Evolutionary conservation across 2,797 vertebrate species (phyloP).

Genomic region (Rhynchonycteris naso): DNA sequence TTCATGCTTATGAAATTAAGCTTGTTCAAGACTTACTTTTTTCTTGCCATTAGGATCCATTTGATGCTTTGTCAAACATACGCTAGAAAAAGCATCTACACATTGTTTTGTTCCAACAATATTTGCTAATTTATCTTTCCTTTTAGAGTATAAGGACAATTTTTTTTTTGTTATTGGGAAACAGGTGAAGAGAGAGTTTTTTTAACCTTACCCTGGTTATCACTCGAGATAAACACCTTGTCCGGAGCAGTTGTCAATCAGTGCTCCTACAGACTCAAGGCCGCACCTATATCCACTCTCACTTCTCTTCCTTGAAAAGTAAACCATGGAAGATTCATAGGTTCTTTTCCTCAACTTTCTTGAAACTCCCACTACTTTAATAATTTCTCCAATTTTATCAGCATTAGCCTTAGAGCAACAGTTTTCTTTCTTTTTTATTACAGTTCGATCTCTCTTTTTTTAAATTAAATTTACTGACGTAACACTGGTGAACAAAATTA

Average conservation of each 20-base stretch:
- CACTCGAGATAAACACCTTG: background rate
- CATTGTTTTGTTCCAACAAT: background rate
- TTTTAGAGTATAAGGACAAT: background rate
- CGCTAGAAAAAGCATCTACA: background rate
- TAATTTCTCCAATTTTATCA: slow-evolving; percentile 3
- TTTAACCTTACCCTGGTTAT: background rate
- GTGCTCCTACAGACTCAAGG: background rate
- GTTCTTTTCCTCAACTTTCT: background rate
- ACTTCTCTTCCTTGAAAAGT: background rate
- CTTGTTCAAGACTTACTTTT: background rate
- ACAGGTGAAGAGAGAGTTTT: background rate
- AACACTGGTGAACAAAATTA: too few species aligned
- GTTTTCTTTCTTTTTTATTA: background rate
- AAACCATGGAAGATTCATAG: background rate
- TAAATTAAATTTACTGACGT: too few species aligned
- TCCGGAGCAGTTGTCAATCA: background rate
- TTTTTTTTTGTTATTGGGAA: background rate
- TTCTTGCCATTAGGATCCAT: background rate
- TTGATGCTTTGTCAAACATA: background rate
- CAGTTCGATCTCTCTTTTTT: too few species aligned
- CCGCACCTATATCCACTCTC: background rate
- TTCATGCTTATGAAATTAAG: slow-evolving; percentile 27
- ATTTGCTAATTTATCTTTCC: background rate
- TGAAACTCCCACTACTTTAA: background rate
- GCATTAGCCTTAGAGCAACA: background rate